These are phyloP conservation scores for Montipora cactus DNA, from an alignment of 64 coral and sea anemone genomes.

Conservation along the genomic window DNA sequence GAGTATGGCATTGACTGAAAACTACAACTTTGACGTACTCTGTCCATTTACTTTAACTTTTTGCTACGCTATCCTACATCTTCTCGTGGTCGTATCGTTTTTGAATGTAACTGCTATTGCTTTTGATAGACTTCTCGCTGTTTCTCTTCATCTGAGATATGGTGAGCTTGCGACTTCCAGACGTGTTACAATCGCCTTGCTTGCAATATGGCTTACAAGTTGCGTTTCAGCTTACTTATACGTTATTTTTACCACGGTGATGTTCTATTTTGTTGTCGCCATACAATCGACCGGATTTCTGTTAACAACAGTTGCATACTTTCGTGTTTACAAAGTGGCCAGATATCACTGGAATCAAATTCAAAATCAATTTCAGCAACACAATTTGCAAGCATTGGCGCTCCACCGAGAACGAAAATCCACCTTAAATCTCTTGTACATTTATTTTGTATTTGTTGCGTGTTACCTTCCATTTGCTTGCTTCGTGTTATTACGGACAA, in stretches of 20 bases:
- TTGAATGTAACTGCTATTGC: constrained; percentile 19
- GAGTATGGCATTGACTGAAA: not conserved
- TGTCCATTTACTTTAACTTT: not conserved
- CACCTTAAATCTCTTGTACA: too few species aligned
- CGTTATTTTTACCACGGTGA: not conserved
- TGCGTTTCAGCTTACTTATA: not conserved
- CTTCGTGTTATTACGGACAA: too few species aligned
- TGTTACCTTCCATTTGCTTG: too few species aligned
- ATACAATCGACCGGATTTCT: too few species aligned
- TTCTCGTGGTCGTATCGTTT: constrained; percentile 3
- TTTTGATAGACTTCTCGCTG: constrained; percentile 32
- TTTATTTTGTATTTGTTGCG: too few species aligned
- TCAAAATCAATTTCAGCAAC: too few species aligned
- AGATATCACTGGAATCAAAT: too few species aligned
- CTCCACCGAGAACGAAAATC: too few species aligned
- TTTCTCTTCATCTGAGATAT: constrained; percentile 41
- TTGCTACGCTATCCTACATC: not conserved
- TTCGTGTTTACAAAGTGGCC: too few species aligned
- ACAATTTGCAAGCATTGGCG: too few species aligned
- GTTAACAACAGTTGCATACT: too few species aligned
- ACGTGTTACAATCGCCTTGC: not conserved
- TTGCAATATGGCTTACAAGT: constrained; percentile 4
- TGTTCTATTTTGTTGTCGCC: too few species aligned
- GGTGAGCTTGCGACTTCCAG: not conserved
- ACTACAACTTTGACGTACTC: not conserved